A percentile compares a stretch with the other conserved stretches of the same genome.
Conservation (phyloP, 2,113 vertebrate genomes). For the Orientallactaga bullata region DNA sequence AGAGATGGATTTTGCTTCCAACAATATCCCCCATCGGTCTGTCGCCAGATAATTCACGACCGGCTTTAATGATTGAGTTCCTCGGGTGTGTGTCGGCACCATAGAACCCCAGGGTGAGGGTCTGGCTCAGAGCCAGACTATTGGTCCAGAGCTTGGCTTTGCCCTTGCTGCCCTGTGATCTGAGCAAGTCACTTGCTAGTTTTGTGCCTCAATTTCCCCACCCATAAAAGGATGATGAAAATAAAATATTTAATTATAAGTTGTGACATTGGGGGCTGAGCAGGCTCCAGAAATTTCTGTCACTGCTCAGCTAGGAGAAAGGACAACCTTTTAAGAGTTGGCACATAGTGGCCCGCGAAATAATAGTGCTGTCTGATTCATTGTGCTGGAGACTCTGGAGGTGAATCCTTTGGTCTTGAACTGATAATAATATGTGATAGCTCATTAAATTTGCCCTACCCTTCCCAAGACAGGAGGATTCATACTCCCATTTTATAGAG, state of each 20-base stretch:
- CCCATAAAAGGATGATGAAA: not conserved
- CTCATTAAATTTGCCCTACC: not conserved
- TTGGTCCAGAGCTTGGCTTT: not conserved
- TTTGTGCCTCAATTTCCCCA: conserved; percentile 9
- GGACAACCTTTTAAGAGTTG: not conserved
- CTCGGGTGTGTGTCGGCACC: fast-evolving
- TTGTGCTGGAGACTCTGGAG: not conserved
- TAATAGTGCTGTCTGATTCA: too few relatives aligned
- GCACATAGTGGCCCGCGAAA: fast-evolving
- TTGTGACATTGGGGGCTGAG: fast-evolving
- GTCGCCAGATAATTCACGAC: conserved; percentile 61
- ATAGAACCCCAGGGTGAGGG: not conserved
- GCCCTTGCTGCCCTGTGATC: not conserved
- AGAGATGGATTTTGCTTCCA: conserved; percentile 69
- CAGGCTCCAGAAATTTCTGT: too few relatives aligned
- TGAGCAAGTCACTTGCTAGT: not conserved
- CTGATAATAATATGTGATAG: not conserved
- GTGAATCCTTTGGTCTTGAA: too few relatives aligned
- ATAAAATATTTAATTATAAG: fast-evolving
- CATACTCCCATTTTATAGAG: not conserved
- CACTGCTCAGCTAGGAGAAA: not conserved
- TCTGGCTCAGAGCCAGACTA: not conserved
- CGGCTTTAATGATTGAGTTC: not conserved
- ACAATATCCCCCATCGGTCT: not conserved
- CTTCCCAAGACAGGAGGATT: not conserved